Evolutionary conservation across 2,113 vertebrate species (phyloP).

Genomic region (Neomonachus schauinslandi): DNA sequence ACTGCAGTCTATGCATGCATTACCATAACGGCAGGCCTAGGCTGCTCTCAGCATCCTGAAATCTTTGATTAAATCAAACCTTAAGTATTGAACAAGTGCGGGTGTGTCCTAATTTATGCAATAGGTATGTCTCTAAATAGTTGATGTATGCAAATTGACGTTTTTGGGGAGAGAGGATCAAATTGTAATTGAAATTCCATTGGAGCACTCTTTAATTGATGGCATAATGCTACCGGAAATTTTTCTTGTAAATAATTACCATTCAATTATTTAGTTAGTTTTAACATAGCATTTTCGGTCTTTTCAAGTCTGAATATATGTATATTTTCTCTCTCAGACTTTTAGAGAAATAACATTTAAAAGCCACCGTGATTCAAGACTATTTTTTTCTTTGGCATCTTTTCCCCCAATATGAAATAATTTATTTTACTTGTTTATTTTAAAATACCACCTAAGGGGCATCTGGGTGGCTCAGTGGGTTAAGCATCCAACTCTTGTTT

Average conservation of each 20-base stretch:
- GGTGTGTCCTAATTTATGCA: conserved; percentile 25
- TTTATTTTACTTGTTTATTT: neutral
- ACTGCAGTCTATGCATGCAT: conserved; percentile 44
- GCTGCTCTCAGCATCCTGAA: conserved; percentile 3
- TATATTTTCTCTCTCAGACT: conserved; percentile 10
- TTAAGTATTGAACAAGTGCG: conserved; percentile 15
- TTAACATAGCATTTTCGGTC: neutral
- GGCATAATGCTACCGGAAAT: neutral
- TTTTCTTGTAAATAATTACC: conserved; percentile 2
- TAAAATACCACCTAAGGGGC: neutral
- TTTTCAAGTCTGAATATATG: neutral
- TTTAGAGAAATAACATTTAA: conserved; percentile 31
- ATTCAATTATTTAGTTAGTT: neutral
- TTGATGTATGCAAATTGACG: neutral
- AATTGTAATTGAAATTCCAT: conserved; percentile 43
- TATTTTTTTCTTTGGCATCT: neutral
- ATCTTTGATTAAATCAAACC: conserved; percentile 46
- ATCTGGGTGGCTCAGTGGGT: neutral
- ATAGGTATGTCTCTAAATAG: neutral
- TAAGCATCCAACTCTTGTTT: neutral
- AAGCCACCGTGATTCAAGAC: neutral
- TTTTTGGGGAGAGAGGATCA: neutral
- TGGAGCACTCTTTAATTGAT: neutral
- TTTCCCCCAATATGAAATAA: neutral
- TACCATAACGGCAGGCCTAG: neutral